Evolutionary conservation across 2,113 vertebrate species (phyloP).

Genomic region (Sceloporus tristichus): DNA sequence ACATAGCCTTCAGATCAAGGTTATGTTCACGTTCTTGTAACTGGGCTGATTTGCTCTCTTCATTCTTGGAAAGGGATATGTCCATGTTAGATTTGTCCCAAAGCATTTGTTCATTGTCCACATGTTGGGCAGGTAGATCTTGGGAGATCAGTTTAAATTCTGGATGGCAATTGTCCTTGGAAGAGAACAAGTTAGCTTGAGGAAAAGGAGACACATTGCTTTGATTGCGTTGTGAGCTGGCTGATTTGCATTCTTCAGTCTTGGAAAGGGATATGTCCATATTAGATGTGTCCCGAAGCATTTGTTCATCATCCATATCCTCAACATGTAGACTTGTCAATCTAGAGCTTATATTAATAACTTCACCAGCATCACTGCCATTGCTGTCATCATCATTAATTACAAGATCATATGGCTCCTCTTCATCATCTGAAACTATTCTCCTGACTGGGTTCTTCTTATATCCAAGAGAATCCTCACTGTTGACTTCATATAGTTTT

Average conservation of each 20-base stretch:
- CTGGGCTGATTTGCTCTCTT: background rate
- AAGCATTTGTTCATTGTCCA: background rate
- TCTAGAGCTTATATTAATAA: constrained; percentile 1
- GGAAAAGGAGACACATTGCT: background rate
- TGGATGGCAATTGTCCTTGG: background rate
- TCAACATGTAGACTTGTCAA: constrained; percentile 69
- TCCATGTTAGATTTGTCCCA: background rate
- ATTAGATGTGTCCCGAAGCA: background rate
- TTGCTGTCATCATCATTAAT: background rate
- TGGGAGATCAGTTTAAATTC: background rate
- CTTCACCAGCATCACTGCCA: background rate
- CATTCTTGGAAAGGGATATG: background rate
- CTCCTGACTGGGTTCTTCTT: background rate
- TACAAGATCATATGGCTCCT: background rate
- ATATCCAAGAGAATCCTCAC: background rate
- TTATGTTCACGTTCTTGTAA: background rate
- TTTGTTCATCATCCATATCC: background rate
- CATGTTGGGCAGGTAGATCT: background rate
- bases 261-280: background rate
- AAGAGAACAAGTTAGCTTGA: background rate
- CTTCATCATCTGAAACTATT: constrained; percentile 4
- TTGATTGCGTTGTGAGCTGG: background rate
- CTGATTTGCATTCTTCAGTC: background rate
- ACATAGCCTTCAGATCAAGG: background rate
- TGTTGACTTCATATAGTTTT: too few relatives aligned